Evolutionary conservation across 1,140 invertebrate species (phyloP).

Genomic region (Pseudomyrmex flavicornis): DNA sequence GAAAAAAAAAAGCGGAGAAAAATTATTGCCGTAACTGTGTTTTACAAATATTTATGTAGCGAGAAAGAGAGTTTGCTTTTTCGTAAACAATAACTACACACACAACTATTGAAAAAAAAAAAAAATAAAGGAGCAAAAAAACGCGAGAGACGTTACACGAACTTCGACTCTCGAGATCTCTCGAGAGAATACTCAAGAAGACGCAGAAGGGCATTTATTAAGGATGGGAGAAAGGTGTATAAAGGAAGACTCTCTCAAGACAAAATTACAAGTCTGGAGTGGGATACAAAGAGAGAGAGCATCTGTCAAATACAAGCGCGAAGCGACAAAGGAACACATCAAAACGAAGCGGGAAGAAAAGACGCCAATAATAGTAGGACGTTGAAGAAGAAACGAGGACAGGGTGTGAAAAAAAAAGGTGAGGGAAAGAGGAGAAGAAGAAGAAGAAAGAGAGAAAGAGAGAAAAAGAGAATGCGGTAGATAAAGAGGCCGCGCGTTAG

Average conservation of each 20-base stretch:
- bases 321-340: conserved; percentile 22
- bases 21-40: not conserved
- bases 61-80: not conserved
- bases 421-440: not conserved
- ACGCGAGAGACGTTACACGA: not conserved
- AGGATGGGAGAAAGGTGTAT: conserved; percentile 18
- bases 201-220: conserved; percentile 16
- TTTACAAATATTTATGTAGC: not conserved
- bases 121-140: not conserved
- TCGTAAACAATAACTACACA: not conserved
- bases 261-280: conserved; percentile 41
- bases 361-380: conserved; percentile 22
- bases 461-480: conserved; percentile 35
- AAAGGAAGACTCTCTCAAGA: conserved; percentile 30
- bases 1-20: not conserved
- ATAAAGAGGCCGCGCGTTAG: conserved; percentile 54
- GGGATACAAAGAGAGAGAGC: conserved; percentile 44
- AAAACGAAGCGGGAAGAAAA: conserved; percentile 33
- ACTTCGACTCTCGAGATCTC: not conserved
- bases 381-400: conserved; percentile 33
- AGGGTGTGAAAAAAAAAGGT: conserved; percentile 51
- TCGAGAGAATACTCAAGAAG: not conserved
- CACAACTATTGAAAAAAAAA: not conserved
- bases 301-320: conserved; percentile 41
- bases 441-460: not conserved